Base-by-base conservation (phyloP, 2,113 vertebrate genomes). In the Hippolais icterina region DNA sequence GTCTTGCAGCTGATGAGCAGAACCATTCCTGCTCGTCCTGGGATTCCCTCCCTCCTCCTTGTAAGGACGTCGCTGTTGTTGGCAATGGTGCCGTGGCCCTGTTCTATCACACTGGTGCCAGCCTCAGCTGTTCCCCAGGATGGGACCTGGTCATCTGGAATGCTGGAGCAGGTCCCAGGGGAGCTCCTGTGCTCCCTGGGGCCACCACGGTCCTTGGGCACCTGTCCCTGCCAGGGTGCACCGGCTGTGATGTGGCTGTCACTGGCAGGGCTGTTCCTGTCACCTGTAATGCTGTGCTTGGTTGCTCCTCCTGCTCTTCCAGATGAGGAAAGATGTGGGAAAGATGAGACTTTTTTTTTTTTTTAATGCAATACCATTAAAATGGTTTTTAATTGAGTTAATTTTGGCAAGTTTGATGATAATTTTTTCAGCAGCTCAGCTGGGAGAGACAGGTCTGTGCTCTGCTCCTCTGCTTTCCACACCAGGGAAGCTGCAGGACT, bases 301-400 rank as follows among this genome's bases (percentile, higher is more conserved):
- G 85, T 57, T 60, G 19, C 31, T 54, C 68, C 92, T 85, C 82
- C 69, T 3, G 27, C 69, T 69, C 52, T 39, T 63, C 10, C 41
- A 50, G n/a, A 22, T 31, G 5, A 47, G 88, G 70, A 33, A 35
- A 11, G 31, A 29, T 10, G 6, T 80, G 71, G 28, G 70, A 78
- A 91, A 78, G n/a, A 59, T 16, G 53, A 63, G 59, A 28, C n/a
- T 59, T 86, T 2, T 77, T 72, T 82, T 72, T 82, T 97, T 94
- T 81, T 84, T 64, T 61, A n/a, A 18, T 20, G 33, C 31, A 63
- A 14, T 74, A 20, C 39, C 31, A 5, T 87, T 90, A 49, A 91
- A 71, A 47, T 85, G 77, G 54, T 47, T 95, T 96, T 74, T 90
- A 94, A 80, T 89, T 93, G 94, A 54, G 70, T 82, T 95, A 22